Evolutionary conservation across 2,113 vertebrate genomes (phyloP), one percentile per base, ranked within the genome.

Genomic region (Prolemur simus): DNA sequence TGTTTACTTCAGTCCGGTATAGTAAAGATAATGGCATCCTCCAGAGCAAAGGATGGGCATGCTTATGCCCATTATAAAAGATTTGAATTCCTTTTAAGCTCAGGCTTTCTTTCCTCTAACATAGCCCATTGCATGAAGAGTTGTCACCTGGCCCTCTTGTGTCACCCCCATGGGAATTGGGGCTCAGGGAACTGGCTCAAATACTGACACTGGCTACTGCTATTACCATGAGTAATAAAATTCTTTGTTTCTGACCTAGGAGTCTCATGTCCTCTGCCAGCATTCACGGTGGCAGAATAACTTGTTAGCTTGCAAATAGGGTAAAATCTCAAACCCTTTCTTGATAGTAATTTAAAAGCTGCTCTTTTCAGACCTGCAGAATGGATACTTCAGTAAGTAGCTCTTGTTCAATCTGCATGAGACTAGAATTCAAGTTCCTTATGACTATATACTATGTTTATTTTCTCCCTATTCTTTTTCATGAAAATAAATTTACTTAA

Each of bases 311-410:
- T 96, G 27, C 14, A 86, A 89, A 14, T 74, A 69, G 17, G 17
- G 20, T 89, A 76, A 92, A 95, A 54, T 86, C 73, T 81, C 29
- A 95, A 71, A 76, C 63, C 14, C 8, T 25, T 85, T 97, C 73
- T 89, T 60, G 17, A 47, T 7, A 78, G 52, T 93, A 91, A 90
- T 73, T 86, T 45, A 60, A 81, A 91, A 84, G 54, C 32, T 3
- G 52, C 32, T 87, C 8, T 86, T 91, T 42, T 92, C 42, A 96
- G 60, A 96, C 34, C n/a, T 90, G 68, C 23, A 97, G 78, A 92
- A 66, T 82, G 17, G 47, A 2, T 18, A 18, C 18, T 91, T 82
- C 63, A 49, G 2, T 71, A 82, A 90, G 17, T 87, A 89, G 83
- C 10, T 91, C 12, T 74, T 87, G 6, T 63, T 90, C 78, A 96